Evolutionary conservation across 2,113 vertebrate species (phyloP), one percentile per base, ranked within the genome.

Genomic region (Nettapus auritus): DNA sequence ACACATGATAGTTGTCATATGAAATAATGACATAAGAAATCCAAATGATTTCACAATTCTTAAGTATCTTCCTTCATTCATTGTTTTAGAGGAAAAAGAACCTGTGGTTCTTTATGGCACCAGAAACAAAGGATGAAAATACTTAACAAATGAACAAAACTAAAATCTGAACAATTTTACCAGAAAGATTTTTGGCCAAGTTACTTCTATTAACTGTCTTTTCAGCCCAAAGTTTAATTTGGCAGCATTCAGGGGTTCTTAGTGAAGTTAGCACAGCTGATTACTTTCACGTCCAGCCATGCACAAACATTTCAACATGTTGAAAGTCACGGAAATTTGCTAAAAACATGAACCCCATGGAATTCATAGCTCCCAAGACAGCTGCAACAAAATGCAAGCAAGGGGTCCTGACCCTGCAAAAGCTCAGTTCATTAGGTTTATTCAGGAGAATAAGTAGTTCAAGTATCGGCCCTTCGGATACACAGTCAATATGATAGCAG

Each of bases 151-250:
- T n/a, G 11, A 64, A 52, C 23, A 81, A 31, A 57, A 81, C 50
- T 76, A 33, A 81, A 83, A 48, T 46, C n/a, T 76, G 70, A 92
- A 82, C n/a, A 55, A 59, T 82, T 82, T 73, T 46, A 69, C 71
- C 50, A 59, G 60, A 46, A 23, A 62, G 29, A 5, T 78, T 81
- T 94, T 86, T 91, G 78, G 46, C 89, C 44, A 29, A 93, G 63
- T 78, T 78, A 34, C 33, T 94, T 83, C 68, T 56, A 48, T 83
- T 46, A 67, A 7, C 69, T 57, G 23, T 67, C 79, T 93, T 48
- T 71, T 89, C 67, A 90, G 64, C 33, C 60, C 68, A 57, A 77
- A 91, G 85, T 96, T 95, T 93, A 56, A 93, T 83, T 78, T 96
- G 91, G 88, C 88, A 90, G 18, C 16, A 28, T 38, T 86, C 50